Conservation (phyloP, 2,113 vertebrate species). For the Pao palembangensis region DNA sequence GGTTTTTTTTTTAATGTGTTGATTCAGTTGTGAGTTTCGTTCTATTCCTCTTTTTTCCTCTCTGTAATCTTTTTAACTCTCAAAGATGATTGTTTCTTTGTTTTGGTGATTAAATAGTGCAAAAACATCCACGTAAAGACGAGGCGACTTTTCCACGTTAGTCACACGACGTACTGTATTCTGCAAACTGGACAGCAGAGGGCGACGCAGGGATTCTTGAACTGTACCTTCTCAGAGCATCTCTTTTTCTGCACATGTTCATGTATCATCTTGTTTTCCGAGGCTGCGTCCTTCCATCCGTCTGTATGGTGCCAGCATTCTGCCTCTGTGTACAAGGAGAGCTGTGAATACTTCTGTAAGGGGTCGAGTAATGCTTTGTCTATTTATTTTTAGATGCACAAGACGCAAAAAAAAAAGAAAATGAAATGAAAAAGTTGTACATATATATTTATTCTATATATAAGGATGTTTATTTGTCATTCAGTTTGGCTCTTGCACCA, state of each 20-base stretch:
- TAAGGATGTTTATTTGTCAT: slow-evolving; percentile 76
- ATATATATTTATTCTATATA: slow-evolving; percentile 85
- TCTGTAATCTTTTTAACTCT: slow-evolving; percentile 43
- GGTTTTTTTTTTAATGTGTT: slow-evolving; percentile 12
- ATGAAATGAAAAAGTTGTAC: slow-evolving; percentile 62
- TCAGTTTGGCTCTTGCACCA: slow-evolving; percentile 61
- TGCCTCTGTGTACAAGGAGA: slow-evolving; percentile 52
- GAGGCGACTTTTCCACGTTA: slow-evolving; percentile 23
- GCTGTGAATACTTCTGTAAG: slow-evolving; percentile 77
- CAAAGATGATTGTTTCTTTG: neutral
- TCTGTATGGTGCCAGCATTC: slow-evolving; percentile 52
- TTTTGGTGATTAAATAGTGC: neutral
- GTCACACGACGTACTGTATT: slow-evolving; percentile 65
- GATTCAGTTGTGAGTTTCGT: slow-evolving; percentile 32
- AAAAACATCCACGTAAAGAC: slow-evolving; percentile 30
- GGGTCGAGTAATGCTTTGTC: slow-evolving; percentile 71
- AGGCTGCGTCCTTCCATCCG: slow-evolving; percentile 33
- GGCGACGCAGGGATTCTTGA: slow-evolving; percentile 33
- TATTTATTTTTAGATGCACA: slow-evolving; percentile 82
- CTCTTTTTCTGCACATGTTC: slow-evolving; percentile 8
- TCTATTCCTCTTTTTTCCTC: slow-evolving; percentile 31
- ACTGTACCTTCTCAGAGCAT: slow-evolving; percentile 18
- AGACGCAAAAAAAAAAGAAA: slow-evolving; percentile 37
- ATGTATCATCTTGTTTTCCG: slow-evolving; percentile 15
- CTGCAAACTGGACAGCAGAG: slow-evolving; percentile 50